A percentile compares a stretch with the other conserved stretches of the same genome.
phyloP scores from a whole-genome alignment of 2,113 vertebrate genomes.

The Phrynosoma platyrhinos region DNA sequence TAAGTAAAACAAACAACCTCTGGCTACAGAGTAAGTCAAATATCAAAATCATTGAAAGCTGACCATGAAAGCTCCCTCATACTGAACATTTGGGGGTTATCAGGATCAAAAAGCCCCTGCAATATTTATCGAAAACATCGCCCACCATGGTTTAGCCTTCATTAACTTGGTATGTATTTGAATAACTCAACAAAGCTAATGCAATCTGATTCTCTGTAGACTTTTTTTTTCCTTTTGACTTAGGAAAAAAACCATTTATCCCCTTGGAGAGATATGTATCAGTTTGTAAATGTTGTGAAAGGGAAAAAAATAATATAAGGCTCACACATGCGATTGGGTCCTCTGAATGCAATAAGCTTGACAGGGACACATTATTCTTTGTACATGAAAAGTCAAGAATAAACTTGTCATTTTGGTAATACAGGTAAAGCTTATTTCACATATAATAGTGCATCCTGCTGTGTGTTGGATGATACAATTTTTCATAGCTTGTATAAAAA shows the following conservation, averaged over 20 bases:
- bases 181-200: slow-evolving; percentile 76
- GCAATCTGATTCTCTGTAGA: slow-evolving; percentile 68
- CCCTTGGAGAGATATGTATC: slow-evolving; percentile 79
- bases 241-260: slow-evolving; percentile 73
- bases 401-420: slow-evolving; percentile 73
- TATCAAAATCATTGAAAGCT: slow-evolving; percentile 77
- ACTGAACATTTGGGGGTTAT: slow-evolving; percentile 82
- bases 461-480: slow-evolving; percentile 65
- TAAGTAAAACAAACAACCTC: slow-evolving; percentile 76
- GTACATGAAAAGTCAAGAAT: slow-evolving; percentile 62
- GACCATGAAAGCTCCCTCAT: slow-evolving; percentile 76
- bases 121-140: slow-evolving; percentile 77
- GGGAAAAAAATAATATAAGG: slow-evolving; percentile 72
- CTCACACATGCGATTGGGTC: slow-evolving; percentile 70
- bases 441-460: slow-evolving; percentile 60
- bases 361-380: slow-evolving; percentile 58
- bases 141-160: slow-evolving; percentile 75
- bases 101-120: slow-evolving; percentile 76
- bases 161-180: slow-evolving; percentile 79
- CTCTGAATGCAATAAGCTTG: slow-evolving; percentile 60
- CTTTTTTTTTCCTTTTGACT: slow-evolving; percentile 62
- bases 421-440: slow-evolving; percentile 70
- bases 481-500: slow-evolving; percentile 68
- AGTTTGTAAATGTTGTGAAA: slow-evolving; percentile 81
- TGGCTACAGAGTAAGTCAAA: slow-evolving; percentile 75